Base-by-base conservation (phyloP, 1,140 invertebrate species). In the Cotesia glomerata region DNA sequence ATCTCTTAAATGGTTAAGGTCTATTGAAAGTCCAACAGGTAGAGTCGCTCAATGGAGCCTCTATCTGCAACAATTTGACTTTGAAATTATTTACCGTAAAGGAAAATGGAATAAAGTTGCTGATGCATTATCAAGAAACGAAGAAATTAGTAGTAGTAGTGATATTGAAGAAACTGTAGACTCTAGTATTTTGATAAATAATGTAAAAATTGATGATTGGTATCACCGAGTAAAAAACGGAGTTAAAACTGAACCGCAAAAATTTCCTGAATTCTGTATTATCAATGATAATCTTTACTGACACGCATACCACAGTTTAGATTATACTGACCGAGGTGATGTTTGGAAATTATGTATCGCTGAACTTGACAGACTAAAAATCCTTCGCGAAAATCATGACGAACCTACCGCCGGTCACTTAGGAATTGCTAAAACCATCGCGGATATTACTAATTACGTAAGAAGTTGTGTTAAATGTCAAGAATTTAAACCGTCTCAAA, bases 41-140 rank as follows among this genome's bases (percentile, higher is more conserved):
- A 58, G 88, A 59, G 71, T 89, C 16, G 83, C 84, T 0, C 68
- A 86, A 39, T 89, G 87, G 88, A 59, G 71, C 39, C 13, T 88
- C 9, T 36, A 73, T 39, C 59, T 89, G 4, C 84, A 86, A 74
- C 75, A 76, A 8, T 88, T 83, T 72, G 74, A 84, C 54, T 85
- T 86, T 64, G 72, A 83, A 11, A 77, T 89, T 1, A 65, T 75
- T 4, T 83, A 89, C 74, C 76, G 85, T 54, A 80, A 79, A 32
- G 86, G 86, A 3, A 76, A 71, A n/a, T 26, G 75, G 4, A 80
- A 86, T 62, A 35, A 71, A 1, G 82, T 85, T 14, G 79, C 83
- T 2, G 83, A 85, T 67, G 77, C 78, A 7, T 67, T 88, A n/a
- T 85, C 82, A 11, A 62, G 49, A 64, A 56, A 18, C 45, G 36